Conservation (phyloP, 2,888 invertebrate genomes). For the Melinopterus prodromus region DNA sequence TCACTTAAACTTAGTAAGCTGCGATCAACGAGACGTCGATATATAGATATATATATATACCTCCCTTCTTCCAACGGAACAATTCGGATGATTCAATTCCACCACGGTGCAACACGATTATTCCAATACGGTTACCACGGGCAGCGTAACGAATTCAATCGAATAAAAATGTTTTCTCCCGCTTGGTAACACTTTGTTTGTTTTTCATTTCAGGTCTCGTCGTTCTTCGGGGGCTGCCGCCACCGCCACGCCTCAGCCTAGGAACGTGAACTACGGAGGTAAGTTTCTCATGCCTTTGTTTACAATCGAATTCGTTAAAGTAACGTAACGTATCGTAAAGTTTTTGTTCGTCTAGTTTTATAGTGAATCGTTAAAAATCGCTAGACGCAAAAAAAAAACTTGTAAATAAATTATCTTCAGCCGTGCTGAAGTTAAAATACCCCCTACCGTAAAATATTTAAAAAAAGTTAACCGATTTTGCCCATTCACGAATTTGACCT, state of each 20-base stretch:
- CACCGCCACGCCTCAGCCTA: constrained; percentile 76
- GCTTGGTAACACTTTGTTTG: not conserved
- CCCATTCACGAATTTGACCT: too few relatives aligned
- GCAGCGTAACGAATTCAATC: not conserved
- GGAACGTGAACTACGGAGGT: constrained; percentile 80
- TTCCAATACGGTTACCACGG: not conserved
- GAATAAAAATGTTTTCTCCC: not conserved
- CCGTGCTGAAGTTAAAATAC: too few relatives aligned
- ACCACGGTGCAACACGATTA: not conserved
- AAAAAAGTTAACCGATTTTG: too few relatives aligned
- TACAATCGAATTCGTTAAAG: not conserved
- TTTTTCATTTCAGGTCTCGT: constrained; percentile 70
- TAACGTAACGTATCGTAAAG: not conserved
- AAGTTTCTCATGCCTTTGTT: constrained; percentile 51
- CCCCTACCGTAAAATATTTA: too few relatives aligned
- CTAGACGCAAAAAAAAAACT: too few relatives aligned
- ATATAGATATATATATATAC: too few relatives aligned
- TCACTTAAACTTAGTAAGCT: not conserved
- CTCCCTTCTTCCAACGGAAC: not conserved
- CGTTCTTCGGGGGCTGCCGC: constrained; percentile 78
- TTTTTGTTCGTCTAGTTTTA: too few relatives aligned
- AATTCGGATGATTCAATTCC: not conserved
- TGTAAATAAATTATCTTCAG: too few relatives aligned
- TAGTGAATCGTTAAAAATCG: too few relatives aligned
- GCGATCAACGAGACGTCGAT: not conserved